Evolutionary conservation across 2,113 vertebrate genomes (phyloP), one percentile per base, ranked within the genome.

Genomic region (Oryzias javanicus): DNA sequence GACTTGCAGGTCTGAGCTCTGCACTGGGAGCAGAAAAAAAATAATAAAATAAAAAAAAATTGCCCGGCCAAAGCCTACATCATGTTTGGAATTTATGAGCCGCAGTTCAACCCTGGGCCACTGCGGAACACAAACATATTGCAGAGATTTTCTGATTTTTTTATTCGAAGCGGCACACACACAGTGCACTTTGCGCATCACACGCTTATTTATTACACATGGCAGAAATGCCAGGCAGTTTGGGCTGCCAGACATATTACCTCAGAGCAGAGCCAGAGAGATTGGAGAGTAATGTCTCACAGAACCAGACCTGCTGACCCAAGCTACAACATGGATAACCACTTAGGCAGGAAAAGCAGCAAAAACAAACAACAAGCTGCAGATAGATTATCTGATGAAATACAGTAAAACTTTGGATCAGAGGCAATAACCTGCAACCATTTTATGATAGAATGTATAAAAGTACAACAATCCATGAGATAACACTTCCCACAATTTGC

Each of bases 31-130:
- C 57, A 83, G 67, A 78, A 78, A 83, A 86, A 84, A 76, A 88
- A 80, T 83, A 80, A 79, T 12, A 35, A 35, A 35, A 35, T 3
- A 4, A 27, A 22, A 22, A 8, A 35, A 35, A 35, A 35, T 35
- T 10, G 1, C 35, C 35, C 10, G 48, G 80, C 87, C 88, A 89
- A 84, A 86, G 86, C 87, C 22, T 88, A 85, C 88, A 90, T 89
- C 88, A 90, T 89, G 74, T 81, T 77, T 78, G 83, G 88, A 89
- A 92, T 90, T 91, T 90, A 91, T 85, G 90, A 91, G 86, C 61
- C 69, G 72, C 75, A 79, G 88, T 89, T 90, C 86, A 90, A 85
- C 73, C 78, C 82, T 82, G 81, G 91, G 88, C 90, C 88, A 83
- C 82, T 78, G 87, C 76, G 51, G 86, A 89, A 90, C 86, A 84